Evolutionary conservation across 2,797 vertebrate species (phyloP).

Genomic region (Siniperca obscura): DNA sequence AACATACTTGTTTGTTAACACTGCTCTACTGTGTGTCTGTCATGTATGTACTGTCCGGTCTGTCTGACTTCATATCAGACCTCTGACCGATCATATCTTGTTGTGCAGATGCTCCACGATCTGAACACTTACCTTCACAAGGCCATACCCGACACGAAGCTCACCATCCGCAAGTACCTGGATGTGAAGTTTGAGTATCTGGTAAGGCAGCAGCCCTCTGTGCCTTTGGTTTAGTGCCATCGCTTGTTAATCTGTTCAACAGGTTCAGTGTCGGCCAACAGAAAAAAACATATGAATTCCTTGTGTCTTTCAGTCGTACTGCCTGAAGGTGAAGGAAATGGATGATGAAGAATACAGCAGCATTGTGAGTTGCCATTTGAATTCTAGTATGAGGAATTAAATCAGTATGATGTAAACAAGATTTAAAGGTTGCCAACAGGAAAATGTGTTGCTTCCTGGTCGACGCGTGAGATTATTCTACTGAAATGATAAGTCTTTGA

Average conservation of each 20-base stretch:
- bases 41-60: no score
- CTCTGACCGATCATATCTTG: background rate
- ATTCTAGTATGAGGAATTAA: background rate
- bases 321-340: slow-evolving; percentile 99
- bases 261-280: background rate
- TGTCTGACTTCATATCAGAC: background rate
- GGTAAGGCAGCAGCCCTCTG: slow-evolving; percentile 80
- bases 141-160: slow-evolving; percentile 97
- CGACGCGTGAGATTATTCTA: no score
- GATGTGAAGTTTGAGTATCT: slow-evolving; percentile 99
- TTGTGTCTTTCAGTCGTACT: slow-evolving; percentile 91
- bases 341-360: slow-evolving; percentile 99
- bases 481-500: no score
- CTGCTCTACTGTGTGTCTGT: background rate
- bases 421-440: background rate
- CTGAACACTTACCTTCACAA: slow-evolving; percentile 98
- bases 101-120: slow-evolving; percentile 95
- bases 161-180: slow-evolving; percentile 99
- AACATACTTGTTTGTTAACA: background rate
- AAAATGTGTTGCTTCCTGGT: background rate
- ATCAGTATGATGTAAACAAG: background rate
- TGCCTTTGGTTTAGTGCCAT: background rate
- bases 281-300: background rate
- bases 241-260: background rate
- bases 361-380: slow-evolving; percentile 88